Percentiles rank a stretch among this genome's conserved stretches.
Evolutionary conservation across 2,797 vertebrate species (phyloP).

Genomic region (Alauda arvensis): DNA sequence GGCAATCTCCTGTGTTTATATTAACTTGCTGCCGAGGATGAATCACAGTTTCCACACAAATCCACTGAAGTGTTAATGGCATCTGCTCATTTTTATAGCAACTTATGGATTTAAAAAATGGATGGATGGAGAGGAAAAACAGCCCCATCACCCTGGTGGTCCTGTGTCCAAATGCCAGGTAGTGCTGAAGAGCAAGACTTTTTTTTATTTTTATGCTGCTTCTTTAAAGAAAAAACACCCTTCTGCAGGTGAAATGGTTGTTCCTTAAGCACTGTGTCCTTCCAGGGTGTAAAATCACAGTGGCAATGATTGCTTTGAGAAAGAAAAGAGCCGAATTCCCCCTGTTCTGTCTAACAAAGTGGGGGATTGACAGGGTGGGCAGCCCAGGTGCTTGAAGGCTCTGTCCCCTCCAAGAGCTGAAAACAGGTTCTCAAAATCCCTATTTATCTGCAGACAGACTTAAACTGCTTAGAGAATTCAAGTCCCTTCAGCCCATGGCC

Average conservation of each 20-base stretch:
- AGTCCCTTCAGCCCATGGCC: not conserved
- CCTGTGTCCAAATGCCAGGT: not conserved
- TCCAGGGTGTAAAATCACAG: not conserved
- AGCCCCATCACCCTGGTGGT: conserved; percentile 3
- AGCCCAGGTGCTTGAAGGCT: not conserved
- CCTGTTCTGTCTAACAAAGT: not conserved
- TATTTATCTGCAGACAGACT: not conserved
- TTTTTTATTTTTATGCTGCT: not conserved
- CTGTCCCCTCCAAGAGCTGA: not conserved
- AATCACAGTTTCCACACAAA: conserved; percentile 39
- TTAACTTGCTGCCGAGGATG: conserved; percentile 27
- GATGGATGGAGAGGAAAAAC: conserved; percentile 1
- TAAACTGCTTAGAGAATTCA: not conserved
- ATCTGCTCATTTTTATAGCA: conserved; percentile 33
- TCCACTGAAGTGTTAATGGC: conserved; percentile 41
- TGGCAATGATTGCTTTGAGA: not conserved
- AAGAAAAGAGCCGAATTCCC: not conserved
- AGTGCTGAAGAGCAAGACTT: not conserved
- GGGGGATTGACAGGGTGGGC: not conserved
- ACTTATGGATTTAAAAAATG: conserved; percentile 37
- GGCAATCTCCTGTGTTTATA: conserved; percentile 30
- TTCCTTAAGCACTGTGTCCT: not conserved
- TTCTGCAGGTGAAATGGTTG: not conserved
- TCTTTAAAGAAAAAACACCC: not conserved
- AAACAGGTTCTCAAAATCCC: not conserved